Evolutionary conservation across 2,113 vertebrate genomes (phyloP).

Genomic region (Catagonus wagneri): DNA sequence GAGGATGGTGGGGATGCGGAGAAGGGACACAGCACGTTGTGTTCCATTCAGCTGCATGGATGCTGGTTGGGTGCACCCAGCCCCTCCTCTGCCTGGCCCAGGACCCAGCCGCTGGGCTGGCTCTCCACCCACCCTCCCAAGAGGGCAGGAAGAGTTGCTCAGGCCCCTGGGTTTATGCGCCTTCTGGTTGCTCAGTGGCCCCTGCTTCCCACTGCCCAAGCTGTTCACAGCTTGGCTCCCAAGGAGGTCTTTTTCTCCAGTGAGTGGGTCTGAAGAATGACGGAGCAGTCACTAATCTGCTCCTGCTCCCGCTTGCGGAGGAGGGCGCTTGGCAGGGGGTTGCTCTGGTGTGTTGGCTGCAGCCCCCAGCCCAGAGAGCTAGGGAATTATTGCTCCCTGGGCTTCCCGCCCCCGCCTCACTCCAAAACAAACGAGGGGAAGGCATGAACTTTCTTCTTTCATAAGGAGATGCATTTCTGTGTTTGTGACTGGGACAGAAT

Average conservation of each 20-base stretch:
- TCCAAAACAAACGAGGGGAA: conserved; percentile 70
- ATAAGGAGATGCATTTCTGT: background rate
- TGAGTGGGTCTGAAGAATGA: conserved; percentile 79
- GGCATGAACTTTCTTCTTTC: background rate
- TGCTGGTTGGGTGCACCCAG: background rate
- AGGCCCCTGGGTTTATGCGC: background rate
- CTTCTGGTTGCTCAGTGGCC: conserved; percentile 42
- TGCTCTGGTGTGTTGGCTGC: conserved; percentile 59
- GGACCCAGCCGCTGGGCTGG: conserved; percentile 80
- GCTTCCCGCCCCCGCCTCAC: conserved; percentile 86
- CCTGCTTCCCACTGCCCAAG: background rate
- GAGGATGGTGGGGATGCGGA: background rate
- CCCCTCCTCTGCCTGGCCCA: conserved; percentile 83
- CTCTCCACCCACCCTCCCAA: conserved; percentile 91
- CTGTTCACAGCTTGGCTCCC: conserved; percentile 61
- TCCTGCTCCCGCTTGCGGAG: conserved; percentile 55
- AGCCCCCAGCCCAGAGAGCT: conserved; percentile 68
- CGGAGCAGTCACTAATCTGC: conserved; percentile 53
- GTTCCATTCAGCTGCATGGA: background rate
- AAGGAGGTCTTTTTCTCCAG: conserved; percentile 81
- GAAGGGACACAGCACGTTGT: background rate
- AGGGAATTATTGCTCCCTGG: conserved; percentile 86
- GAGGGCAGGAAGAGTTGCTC: background rate
- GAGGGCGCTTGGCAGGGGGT: conserved; percentile 52
- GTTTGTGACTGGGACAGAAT: background rate